A percentile compares a stretch with the other conserved stretches of the same genome.
phyloP scores from a whole-genome alignment of 2,797 vertebrate genomes.

The Calcarius lapponicus region DNA sequence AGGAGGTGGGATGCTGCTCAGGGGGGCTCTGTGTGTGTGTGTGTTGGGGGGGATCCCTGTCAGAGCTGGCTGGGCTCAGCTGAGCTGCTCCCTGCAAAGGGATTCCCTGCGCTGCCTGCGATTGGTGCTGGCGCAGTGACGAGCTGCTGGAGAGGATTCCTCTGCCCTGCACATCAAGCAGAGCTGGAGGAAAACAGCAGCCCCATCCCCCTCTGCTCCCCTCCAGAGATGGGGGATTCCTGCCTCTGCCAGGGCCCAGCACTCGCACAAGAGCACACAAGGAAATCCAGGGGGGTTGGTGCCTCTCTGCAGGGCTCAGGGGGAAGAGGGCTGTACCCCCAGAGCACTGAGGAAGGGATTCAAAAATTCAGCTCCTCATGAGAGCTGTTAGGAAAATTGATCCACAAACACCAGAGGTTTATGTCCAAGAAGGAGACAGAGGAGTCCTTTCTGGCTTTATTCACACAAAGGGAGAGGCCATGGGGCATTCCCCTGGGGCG shows the following conservation, averaged over 20 bases:
- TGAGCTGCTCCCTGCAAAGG: constrained; percentile 19
- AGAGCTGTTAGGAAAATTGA: neutral
- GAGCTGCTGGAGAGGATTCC: neutral
- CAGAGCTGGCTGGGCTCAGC: constrained; percentile 13
- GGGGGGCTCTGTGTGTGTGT: neutral
- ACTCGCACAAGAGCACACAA: neutral
- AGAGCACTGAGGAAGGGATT: neutral
- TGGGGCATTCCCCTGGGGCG: too few relatives aligned
- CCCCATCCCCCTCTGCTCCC: neutral
- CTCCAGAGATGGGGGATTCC: neutral
- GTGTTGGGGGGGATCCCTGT: neutral
- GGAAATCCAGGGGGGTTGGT: fast-evolving
- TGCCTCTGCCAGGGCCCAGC: neutral
- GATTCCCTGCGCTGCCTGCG: constrained; percentile 37
- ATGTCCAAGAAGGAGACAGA: too few relatives aligned
- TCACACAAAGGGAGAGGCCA: too few relatives aligned
- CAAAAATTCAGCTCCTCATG: neutral
- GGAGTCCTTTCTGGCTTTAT: too few relatives aligned
- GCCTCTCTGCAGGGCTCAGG: neutral
- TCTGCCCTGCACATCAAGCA: neutral
- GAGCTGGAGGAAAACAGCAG: neutral
- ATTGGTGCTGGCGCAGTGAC: constrained; percentile 11
- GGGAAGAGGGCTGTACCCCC: neutral
- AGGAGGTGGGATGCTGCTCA: neutral
- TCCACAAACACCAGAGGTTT: too few relatives aligned